Conservation (phyloP, 2,888 invertebrate genomes). For the Saturnia japonica region DNA sequence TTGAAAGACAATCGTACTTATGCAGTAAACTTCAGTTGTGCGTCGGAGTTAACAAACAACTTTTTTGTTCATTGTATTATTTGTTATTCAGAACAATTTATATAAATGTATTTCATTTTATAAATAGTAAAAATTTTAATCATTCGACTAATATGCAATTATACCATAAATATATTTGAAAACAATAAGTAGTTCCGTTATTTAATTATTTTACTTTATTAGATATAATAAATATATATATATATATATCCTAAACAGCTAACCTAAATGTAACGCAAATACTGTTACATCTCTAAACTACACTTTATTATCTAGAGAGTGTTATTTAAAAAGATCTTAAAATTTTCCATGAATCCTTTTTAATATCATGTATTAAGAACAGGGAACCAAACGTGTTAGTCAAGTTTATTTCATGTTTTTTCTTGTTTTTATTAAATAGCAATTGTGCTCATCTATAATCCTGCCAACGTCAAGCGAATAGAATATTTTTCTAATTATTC, state of each 20-base stretch:
- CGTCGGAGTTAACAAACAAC: too few species aligned
- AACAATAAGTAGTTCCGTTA: conserved; percentile 1
- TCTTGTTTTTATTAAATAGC: too few species aligned
- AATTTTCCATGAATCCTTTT: not conserved
- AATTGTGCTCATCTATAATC: too few species aligned
- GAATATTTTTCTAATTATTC: too few species aligned
- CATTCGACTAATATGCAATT: not conserved
- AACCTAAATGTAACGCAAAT: not conserved
- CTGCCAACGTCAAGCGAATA: too few species aligned
- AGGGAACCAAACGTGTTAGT: too few species aligned
- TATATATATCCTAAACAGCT: not conserved
- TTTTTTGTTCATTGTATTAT: not conserved
- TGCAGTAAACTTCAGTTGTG: too few species aligned
- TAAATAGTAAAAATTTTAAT: not conserved
- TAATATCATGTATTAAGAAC: not conserved
- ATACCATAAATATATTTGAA: not conserved
- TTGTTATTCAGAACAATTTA: not conserved
- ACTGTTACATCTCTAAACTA: not conserved
- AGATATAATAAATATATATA: not conserved
- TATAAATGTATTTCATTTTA: not conserved
- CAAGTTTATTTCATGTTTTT: too few species aligned
- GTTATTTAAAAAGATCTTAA: too few species aligned
- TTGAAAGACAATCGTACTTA: too few species aligned
- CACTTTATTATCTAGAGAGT: too few species aligned
- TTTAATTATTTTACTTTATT: not conserved